Base-by-base conservation (phyloP, 2,888 invertebrate genomes). In the Hirtodrosophila alboralis region DNA sequence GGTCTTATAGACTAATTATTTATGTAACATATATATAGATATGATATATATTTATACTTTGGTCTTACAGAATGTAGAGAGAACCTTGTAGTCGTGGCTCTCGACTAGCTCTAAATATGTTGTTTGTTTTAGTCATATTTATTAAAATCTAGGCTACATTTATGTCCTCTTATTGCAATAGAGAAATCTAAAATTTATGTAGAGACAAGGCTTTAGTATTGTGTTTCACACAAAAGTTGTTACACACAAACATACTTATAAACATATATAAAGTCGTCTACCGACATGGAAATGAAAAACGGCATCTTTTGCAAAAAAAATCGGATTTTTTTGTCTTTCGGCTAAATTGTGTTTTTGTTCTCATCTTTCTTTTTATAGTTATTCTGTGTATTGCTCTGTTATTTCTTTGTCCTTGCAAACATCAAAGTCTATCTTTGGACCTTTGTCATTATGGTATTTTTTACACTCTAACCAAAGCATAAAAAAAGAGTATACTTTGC, bases 391-490 rank as follows among this genome's bases (percentile, higher is more conserved):
- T 41, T 64, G 48, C 33, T 75, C 62, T 76, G 51, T 65, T 72
- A 57, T 38, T 59, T 69, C 64, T 79, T 81, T 84, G 78, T 81
- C 69, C 78, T 77, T 66, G 69, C 47, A 37, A 77, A 80, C 79
- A 84, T 80, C 79, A 80, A 80, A 80, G 79, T 61, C 49, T 40
- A 52, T 68, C 61, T 61, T 58, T 60, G 59, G 67, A 71, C 63
- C 77, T 79, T 79, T 84, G 83, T 78, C 59, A 79, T 79, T 64
- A 69, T 67, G 57, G 16, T 47, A 54, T 64, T 71, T 61, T n/a
- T 57, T 41, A 66, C 63, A 54, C 62, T 56, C 67, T 58, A n/a
- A 28, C 14, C 12, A 36, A 36, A 41, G 40, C 28, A 31, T 27
- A 43, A 53, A 48, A 53, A 48, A 66, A 36, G 67, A 48, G 59